These are phyloP conservation scores for Beris chalybata DNA, from an alignment of 2,888 invertebrate species.

Conservation along the genomic window DNA sequence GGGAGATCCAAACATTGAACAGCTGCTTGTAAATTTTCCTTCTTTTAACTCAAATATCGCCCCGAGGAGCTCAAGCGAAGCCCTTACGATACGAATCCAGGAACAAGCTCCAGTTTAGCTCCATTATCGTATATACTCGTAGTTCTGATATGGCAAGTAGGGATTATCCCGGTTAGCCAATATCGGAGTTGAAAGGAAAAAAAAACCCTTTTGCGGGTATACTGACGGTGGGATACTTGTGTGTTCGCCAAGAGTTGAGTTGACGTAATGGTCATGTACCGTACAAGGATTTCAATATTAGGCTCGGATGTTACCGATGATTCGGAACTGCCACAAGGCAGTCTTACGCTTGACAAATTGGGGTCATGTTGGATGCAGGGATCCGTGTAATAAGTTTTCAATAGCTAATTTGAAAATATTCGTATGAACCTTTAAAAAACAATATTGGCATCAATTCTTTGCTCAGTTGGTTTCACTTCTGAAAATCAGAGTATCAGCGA, in stretches of 20 bases:
- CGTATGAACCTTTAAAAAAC: neutral
- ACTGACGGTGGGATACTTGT: neutral
- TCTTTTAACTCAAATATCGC: constrained; percentile 3
- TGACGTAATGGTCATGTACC: neutral
- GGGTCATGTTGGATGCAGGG: constrained; percentile 15
- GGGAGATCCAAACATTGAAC: neutral
- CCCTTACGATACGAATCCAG: neutral
- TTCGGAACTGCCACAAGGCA: neutral
- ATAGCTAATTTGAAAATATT: constrained; percentile 20
- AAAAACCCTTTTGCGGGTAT: constrained; percentile 1
- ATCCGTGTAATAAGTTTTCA: constrained; percentile 5
- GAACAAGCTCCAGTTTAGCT: neutral
- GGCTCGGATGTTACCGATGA: neutral
- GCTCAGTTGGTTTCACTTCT: too few species aligned
- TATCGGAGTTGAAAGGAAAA: neutral
- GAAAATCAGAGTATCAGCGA: too few species aligned
- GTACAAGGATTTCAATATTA: neutral
- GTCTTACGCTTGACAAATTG: constrained; percentile 21
- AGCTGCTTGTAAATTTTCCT: constrained; percentile 10
- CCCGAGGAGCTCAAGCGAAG: constrained; percentile 6
- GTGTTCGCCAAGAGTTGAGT: neutral
- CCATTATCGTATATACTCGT: neutral
- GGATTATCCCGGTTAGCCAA: constrained; percentile 18
- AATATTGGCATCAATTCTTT: too few species aligned
- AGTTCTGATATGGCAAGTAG: constrained; percentile 12